Evolutionary conservation across 2,113 vertebrate species (phyloP).

Genomic region (Eptesicus fuscus): DNA sequence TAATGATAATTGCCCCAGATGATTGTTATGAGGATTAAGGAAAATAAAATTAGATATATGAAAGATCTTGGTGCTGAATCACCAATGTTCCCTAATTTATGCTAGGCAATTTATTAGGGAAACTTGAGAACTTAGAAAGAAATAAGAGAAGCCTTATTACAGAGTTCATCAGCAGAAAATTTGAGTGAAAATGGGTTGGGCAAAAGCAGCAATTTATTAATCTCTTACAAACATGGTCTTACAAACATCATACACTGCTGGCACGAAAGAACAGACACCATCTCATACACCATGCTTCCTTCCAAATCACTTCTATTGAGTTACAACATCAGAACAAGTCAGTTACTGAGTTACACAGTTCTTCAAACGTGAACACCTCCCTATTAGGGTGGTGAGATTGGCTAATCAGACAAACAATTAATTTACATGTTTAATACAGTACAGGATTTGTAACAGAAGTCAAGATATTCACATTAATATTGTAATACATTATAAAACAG

Average conservation of each 20-base stretch:
- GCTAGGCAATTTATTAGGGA: not conserved
- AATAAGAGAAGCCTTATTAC: not conserved
- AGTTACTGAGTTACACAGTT: slow-evolving; percentile 82
- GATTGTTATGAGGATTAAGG: not conserved
- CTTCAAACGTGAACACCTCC: slow-evolving; percentile 74
- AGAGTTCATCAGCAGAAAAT: slow-evolving; percentile 51
- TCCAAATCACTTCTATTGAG: slow-evolving; percentile 81
- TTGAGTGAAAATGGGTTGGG: slow-evolving; percentile 71
- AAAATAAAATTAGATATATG: not conserved
- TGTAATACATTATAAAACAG: slow-evolving; percentile 79
- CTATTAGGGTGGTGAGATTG: slow-evolving; percentile 66
- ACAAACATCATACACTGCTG: slow-evolving; percentile 83
- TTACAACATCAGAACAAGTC: slow-evolving; percentile 84
- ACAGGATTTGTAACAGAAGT: slow-evolving; percentile 81
- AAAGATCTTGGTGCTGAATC: not conserved
- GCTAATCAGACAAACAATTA: slow-evolving; percentile 80
- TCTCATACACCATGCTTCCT: slow-evolving; percentile 84
- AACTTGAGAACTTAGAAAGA: not conserved
- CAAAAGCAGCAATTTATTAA: slow-evolving; percentile 86
- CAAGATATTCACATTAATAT: slow-evolving; percentile 81
- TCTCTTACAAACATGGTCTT: slow-evolving; percentile 82
- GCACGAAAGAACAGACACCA: slow-evolving; percentile 83
- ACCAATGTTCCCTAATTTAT: not conserved
- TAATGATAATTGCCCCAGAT: not conserved
- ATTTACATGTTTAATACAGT: slow-evolving; percentile 84